phyloP scores from a whole-genome alignment of 2,797 vertebrate species.

The Gastrophryne carolinensis region DNA sequence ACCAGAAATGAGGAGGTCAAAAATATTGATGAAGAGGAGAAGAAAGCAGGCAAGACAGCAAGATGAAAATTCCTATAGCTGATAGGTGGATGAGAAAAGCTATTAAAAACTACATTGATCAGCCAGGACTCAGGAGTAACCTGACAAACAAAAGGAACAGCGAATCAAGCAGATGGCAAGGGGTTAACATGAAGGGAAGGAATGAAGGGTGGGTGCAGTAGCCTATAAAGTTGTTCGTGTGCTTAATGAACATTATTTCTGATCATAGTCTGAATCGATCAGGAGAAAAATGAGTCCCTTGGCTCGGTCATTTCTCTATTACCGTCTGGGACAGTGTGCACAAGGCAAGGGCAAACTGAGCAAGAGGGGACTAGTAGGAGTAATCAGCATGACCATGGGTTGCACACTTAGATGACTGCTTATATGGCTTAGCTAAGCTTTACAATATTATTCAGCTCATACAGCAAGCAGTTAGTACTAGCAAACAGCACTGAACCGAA shows the following conservation, averaged over 20 bases:
- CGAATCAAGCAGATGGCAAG: background rate
- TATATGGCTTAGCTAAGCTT: background rate
- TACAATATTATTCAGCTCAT: background rate
- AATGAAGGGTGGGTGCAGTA: background rate
- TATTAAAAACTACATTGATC: background rate
- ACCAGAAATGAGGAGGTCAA: conserved; percentile 35
- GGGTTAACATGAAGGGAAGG: background rate
- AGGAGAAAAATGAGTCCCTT: conserved; percentile 16
- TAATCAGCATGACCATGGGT: background rate
- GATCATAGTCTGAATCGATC: background rate
- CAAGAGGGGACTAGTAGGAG: background rate
- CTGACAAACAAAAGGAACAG: background rate
- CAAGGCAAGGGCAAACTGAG: conserved; percentile 21
- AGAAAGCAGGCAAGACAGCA: background rate
- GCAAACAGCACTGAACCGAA: background rate
- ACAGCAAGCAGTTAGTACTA: background rate
- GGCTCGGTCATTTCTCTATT: conserved; percentile 13
- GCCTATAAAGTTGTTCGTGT: background rate
- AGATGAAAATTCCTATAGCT: background rate
- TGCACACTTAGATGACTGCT: background rate
- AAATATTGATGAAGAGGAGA: conserved; percentile 36
- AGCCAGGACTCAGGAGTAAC: background rate
- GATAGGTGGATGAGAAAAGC: background rate
- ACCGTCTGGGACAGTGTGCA: conserved; percentile 13
- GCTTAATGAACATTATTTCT: background rate